Evolutionary conservation across 1,140 invertebrate genomes (phyloP), one percentile per base, ranked within the genome.

Genomic region (Papilio xuthus): DNA sequence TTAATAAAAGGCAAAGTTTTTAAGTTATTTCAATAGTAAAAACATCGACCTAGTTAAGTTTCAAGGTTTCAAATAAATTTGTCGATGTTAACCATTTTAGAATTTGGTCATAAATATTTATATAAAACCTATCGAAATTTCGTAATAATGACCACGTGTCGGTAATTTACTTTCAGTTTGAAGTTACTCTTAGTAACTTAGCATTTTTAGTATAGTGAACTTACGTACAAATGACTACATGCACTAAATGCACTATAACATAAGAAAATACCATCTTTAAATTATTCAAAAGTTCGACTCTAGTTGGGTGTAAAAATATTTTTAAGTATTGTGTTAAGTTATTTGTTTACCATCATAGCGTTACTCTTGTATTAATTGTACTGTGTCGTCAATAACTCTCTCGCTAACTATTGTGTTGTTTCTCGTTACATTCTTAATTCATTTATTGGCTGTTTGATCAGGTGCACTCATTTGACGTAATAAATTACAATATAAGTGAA

Each of bases 61-160:
- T 74, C 23, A 74, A 74, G 18, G 47, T 56, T 74, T 74, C 72
- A 32, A 26, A 56, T 32, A 74, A 74, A 71, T n/a, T 72, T 4
- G 70, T 72, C 20, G 53, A 9, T 26, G 20, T 20, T 26, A 12
- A 26, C 20, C 56, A 7, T 26, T 26, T 60, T 23, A 60, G 56
- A 60, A 26, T 23, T 4, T 28, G 23, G 4, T 26, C 23, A 63
- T 63, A 63, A 60, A 32, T 63, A 56, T 20, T 56, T 20, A 20
- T 56, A n/a, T 53, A n/a, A 53, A 18, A n/a, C 7, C 2, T 18
- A 4, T 56, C 6, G 9, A 23, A 53, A 53, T 53, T 53, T 53
- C 8, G 20, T 47, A 15, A 44, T 9, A 50, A 50, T 18, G 1
- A 18, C 15, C 18, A 18, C 15, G 18, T 18, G 32, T 37, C 32